Evolutionary conservation across 2,113 vertebrate genomes (phyloP).

Genomic region (Vanacampus margaritifer): DNA sequence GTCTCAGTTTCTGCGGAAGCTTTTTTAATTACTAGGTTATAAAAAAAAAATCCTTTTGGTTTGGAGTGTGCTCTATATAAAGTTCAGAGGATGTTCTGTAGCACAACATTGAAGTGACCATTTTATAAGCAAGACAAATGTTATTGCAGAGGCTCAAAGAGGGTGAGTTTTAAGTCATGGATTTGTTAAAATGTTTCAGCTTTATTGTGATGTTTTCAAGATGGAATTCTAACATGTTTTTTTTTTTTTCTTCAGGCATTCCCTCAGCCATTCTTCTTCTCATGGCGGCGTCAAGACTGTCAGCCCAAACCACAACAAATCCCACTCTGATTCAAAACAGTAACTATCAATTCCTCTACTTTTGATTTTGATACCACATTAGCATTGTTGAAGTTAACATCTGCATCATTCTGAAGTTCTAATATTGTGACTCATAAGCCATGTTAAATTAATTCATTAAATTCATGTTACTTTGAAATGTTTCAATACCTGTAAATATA

Average conservation of each 20-base stretch:
- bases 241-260: constrained; percentile 24
- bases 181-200: not conserved
- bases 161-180: constrained; percentile 20
- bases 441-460: too few species aligned
- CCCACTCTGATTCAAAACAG: constrained; percentile 27
- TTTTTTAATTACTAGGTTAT: constrained; percentile 39
- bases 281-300: constrained; percentile 26
- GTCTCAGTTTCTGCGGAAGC: not conserved
- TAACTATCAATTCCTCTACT: constrained; percentile 6
- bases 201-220: not conserved
- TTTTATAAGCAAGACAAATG: constrained; percentile 35
- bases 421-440: not conserved
- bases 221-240: not conserved
- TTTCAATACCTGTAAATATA: not conserved
- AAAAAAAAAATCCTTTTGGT: not conserved
- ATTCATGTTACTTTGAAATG: too few species aligned
- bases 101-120: constrained; percentile 4
- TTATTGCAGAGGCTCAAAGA: constrained; percentile 28
- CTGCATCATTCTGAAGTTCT: not conserved
- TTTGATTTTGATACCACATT: too few species aligned
- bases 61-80: constrained; percentile 31
- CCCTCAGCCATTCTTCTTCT: constrained; percentile 22
- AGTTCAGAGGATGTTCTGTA: not conserved
- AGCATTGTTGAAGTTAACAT: not conserved
- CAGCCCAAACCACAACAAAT: constrained; percentile 11